phyloP scores from a whole-genome alignment of 2,888 invertebrate species.

The Archips crataeganus region DNA sequence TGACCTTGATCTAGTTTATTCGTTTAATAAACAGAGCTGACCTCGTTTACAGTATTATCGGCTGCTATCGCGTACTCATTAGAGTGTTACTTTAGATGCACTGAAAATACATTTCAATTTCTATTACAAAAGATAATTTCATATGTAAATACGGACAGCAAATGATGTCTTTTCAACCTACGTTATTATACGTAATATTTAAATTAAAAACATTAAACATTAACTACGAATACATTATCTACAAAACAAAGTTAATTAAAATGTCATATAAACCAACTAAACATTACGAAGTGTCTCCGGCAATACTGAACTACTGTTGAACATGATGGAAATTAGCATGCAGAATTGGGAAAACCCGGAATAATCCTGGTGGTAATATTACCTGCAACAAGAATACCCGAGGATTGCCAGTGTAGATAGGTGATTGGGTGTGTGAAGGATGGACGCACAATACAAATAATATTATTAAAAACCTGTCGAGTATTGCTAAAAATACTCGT shows the following conservation, averaged over 20 bases:
- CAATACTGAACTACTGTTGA: too few species aligned
- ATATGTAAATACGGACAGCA: neutral
- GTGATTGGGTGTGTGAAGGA: too few species aligned
- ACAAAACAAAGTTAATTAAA: too few species aligned
- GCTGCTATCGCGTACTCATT: constrained; percentile 74
- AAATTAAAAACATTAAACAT: neutral
- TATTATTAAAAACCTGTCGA: too few species aligned
- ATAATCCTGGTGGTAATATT: neutral
- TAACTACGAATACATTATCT: neutral
- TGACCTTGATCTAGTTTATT: constrained; percentile 85
- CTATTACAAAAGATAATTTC: neutral
- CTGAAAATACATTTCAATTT: constrained; percentile 26
- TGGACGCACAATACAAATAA: too few species aligned
- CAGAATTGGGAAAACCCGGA: neutral
- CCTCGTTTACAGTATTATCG: constrained; percentile 84
- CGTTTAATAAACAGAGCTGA: constrained; percentile 78
- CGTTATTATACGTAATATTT: neutral
- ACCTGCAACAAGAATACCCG: neutral
- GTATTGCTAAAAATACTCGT: too few species aligned
- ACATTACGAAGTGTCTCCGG: too few species aligned
- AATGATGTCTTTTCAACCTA: neutral
- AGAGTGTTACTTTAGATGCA: constrained; percentile 65
- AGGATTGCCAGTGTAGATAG: neutral
- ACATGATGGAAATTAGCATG: neutral
- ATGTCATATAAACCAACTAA: too few species aligned